Base-by-base conservation (phyloP, 2,888 invertebrate genomes). In the Dryobotodes eremita region DNA sequence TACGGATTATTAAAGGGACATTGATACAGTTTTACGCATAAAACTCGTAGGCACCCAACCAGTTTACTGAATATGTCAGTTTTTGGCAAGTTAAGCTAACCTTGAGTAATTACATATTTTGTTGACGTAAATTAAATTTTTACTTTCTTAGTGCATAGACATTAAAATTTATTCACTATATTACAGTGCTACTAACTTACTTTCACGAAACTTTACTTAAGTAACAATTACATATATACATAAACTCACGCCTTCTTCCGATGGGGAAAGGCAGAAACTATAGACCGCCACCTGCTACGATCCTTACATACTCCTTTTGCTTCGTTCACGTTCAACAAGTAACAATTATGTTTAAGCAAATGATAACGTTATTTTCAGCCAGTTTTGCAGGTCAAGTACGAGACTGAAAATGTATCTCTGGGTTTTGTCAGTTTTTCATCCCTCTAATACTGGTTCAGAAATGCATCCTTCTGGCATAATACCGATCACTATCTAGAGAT, bases 1-100 rank as follows among this genome's bases (percentile, higher is more conserved):
- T 87, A 84, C 59, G 48, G 1, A 46, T 36, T 64, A 23, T 48
- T 61, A 46, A 84, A 80, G 59, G 71, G 17, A 13, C 46, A 68
- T 48, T 59, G 42, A 48, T 53, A 68, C 26, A 69, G 42, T 50
- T 65, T 71, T 75, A 75, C 68, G 84, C 48, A 79, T n/a, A n/a
- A 79, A 26, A 31, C 5, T 70, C 23, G 15, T 10, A 26, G 57
- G 50, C 26, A 1, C 48, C n/a, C 26, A 50, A 50, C 65, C 55
- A 69, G 61, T 73, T 79, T 53, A 26, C 26, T 46, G n/a, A 68
- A 31, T 77, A 61, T 68, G 42, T 42, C 42, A 53, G 1, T 61
- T 77, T 77, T 77, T 50, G 77, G 68, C 23, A 31, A 69, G 59
- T 61, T 23, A 5, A 17, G 7, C 42, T 77, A 23, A 31, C 78